Evolutionary conservation across 2,113 vertebrate species (phyloP), one percentile per base, ranked within the genome.

Genomic region (Cathartes aura): DNA sequence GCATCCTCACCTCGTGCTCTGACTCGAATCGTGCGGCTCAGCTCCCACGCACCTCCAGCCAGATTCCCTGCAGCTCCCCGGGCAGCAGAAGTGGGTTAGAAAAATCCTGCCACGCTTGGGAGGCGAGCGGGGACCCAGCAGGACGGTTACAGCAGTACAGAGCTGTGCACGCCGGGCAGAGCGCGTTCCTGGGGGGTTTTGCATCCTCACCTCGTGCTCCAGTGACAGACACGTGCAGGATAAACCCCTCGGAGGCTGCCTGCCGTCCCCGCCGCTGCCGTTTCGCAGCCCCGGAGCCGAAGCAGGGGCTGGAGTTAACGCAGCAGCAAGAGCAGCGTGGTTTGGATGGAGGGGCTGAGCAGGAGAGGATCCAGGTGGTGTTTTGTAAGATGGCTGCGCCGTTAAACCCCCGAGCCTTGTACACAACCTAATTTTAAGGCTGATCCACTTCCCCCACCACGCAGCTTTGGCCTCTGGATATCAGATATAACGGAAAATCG

Each of bases 141-240:
- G 50, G 82, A 43, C 0, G 8, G 72, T 53, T 11, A 26, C 30
- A 16, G 42, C 42, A 5, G 36, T 1, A 13, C 10, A 20, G 53
- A 56, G 42, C 50, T 6, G 0, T 0, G 10, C 18, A 5, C 3
- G 3, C 15, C 1, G 5, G 23, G 55, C 68, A 59, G 5, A 43
- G 34, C 13, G 0, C 1, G 5, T 9, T 4, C 23, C 76, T 40
- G 38, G 34, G 27, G 55, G 34, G 8, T 14, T 36, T 5, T 30
- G 38, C 42, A 63, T 9, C 60, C 75, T 58, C 74, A 8, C 23
- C 79, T 85, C 12, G 0, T 8, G 59, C 68, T 12, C 16, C 82
- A 27, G 73, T 0, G 3, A 12, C 72, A 60, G 62, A 12, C 5
- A 3, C 0, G 47, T 0, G 82, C 2, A 40, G 94, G 83, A 62